These are phyloP conservation scores for Tachystola acroxantha DNA, from an alignment of 2,888 invertebrate genomes.

Conservation along the genomic window DNA sequence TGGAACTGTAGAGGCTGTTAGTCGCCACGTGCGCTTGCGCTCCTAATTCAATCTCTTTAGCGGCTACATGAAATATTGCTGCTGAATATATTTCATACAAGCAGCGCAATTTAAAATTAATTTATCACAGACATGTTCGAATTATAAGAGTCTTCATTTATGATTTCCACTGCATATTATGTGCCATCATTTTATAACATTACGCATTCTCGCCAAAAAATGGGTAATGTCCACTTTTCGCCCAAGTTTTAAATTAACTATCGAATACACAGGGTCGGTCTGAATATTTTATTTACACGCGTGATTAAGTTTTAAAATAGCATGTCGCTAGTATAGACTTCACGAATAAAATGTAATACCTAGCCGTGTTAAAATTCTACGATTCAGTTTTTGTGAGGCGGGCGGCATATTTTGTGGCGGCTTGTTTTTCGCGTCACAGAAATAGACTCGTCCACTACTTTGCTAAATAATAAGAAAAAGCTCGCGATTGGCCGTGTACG, in stretches of 20 bases:
- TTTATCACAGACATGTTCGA: too few relatives aligned
- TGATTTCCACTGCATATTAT: too few relatives aligned
- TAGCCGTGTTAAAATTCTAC: slow-evolving; percentile 24
- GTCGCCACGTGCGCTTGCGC: slow-evolving; percentile 1
- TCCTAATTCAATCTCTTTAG: neutral
- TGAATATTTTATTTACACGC: slow-evolving; percentile 8
- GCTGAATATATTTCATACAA: neutral
- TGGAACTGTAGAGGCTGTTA: slow-evolving; percentile 8
- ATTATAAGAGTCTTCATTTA: too few relatives aligned
- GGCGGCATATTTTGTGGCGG: slow-evolving; percentile 57
- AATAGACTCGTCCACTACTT: slow-evolving; percentile 74
- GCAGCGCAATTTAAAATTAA: neutral
- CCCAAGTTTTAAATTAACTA: neutral
- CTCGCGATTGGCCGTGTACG: slow-evolving; percentile 76
- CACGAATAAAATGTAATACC: slow-evolving; percentile 16
- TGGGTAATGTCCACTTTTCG: neutral
- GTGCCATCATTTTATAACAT: too few relatives aligned
- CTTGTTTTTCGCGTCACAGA: slow-evolving; percentile 72
- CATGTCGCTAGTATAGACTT: slow-evolving; percentile 8
- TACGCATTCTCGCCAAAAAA: too few relatives aligned
- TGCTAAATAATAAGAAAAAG: slow-evolving; percentile 77
- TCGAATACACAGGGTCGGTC: neutral
- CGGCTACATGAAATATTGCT: too few relatives aligned
- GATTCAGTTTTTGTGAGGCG: slow-evolving; percentile 35
- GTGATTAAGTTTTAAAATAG: slow-evolving; percentile 9